Conservation (phyloP, 2,888 invertebrate genomes). For the Drosophila macrospina region DNA sequence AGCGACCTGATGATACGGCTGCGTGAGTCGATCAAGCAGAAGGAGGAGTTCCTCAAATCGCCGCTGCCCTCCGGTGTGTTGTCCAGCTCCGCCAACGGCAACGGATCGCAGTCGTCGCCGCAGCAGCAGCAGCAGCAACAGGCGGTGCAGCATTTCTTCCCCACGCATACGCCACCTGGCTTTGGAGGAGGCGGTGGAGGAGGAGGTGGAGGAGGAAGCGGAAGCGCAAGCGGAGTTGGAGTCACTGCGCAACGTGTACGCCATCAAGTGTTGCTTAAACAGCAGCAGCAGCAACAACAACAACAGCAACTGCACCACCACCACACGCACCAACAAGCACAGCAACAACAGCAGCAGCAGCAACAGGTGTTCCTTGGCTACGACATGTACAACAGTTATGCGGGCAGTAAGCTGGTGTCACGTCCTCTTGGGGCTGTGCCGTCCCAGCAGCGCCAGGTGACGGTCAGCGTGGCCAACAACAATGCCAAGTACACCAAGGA, state of each 20-base stretch:
- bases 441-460: constrained; percentile 49
- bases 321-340: constrained; percentile 34
- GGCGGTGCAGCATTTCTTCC: constrained; percentile 71
- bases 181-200: constrained; percentile 8
- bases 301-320: constrained; percentile 54
- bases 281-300: constrained; percentile 52
- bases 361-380: constrained; percentile 69
- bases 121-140: constrained; percentile 61
- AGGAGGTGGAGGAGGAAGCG: not conserved
- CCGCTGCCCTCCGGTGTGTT: constrained; percentile 84
- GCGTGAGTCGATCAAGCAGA: constrained; percentile 94
- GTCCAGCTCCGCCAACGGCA: constrained; percentile 44
- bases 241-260: constrained; percentile 41
- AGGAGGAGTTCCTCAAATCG: constrained; percentile 94
- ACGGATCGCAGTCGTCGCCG: constrained; percentile 41
- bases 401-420: constrained; percentile 62
- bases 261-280: constrained; percentile 51
- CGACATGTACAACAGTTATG: constrained; percentile 82
- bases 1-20: constrained; percentile 89
- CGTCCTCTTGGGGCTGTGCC: constrained; percentile 58
- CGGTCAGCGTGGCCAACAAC: constrained; percentile 60
- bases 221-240: not conserved
- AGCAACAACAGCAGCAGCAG: constrained; percentile 64
- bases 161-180: constrained; percentile 61
- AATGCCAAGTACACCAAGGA: constrained; percentile 82